Evolutionary conservation across 2,888 invertebrate species (phyloP).

Genomic region (Loripinus fragilis): DNA sequence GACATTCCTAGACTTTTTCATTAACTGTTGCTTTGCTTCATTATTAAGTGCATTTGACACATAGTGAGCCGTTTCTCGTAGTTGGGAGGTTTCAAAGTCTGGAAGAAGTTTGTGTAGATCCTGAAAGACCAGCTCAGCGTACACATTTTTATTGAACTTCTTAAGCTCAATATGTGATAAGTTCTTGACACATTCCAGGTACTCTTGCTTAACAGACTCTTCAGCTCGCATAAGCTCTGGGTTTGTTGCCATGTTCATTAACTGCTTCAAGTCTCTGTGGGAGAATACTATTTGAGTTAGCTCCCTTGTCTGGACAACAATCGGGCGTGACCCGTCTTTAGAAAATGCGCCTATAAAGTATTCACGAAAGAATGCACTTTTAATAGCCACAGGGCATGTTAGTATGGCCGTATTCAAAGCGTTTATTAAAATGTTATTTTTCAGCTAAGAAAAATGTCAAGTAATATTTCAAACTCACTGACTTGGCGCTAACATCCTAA

Average conservation of each 20-base stretch:
- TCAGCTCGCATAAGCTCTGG: background rate
- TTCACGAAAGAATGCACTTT: background rate
- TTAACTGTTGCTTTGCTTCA: background rate
- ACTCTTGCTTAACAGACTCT: background rate
- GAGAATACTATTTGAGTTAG: background rate
- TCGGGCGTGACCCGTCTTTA: constrained; percentile 14
- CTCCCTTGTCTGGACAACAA: constrained; percentile 8
- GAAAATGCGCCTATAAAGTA: background rate
- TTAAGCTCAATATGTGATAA: background rate
- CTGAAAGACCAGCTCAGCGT: background rate
- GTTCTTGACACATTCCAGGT: background rate
- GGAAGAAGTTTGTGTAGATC: background rate
- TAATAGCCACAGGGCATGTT: background rate
- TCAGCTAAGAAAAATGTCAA: background rate
- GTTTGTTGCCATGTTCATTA: background rate
- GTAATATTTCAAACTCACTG: background rate
- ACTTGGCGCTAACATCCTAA: background rate
- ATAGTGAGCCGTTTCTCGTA: background rate
- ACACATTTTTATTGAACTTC: background rate
- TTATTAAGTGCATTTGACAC: background rate
- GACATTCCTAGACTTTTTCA: background rate
- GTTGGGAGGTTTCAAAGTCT: background rate
- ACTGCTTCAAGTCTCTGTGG: background rate
- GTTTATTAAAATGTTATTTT: background rate
- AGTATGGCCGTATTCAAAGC: background rate